phyloP scores from a whole-genome alignment of 1,140 invertebrate genomes.

The Drosophila ogumai region DNA sequence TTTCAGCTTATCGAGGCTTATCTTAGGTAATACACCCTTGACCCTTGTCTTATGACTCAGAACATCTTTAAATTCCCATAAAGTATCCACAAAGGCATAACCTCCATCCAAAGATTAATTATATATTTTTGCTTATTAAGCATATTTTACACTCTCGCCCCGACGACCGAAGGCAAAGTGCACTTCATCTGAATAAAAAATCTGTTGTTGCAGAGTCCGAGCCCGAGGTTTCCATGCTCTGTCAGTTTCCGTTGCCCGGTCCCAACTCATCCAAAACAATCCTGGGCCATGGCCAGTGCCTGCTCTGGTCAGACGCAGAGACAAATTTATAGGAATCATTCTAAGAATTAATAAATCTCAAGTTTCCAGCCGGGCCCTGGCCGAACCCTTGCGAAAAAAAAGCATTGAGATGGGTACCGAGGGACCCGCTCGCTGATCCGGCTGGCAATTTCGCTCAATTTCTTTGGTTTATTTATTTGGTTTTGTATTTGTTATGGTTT shows the following conservation, averaged over 20 bases:
- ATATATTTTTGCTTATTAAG: conserved; percentile 18
- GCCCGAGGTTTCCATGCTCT: conserved; percentile 41
- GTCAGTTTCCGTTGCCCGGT: conserved; percentile 29
- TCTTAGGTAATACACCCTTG: too few species aligned
- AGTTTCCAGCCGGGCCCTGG: conserved; percentile 55
- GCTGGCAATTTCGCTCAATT: conserved; percentile 72
- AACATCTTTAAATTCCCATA: background rate
- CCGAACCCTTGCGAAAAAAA: conserved; percentile 33
- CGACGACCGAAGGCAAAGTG: background rate
- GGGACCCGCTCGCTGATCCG: conserved; percentile 50
- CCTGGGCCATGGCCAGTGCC: background rate
- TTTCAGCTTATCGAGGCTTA: background rate
- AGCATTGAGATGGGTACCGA: conserved; percentile 72
- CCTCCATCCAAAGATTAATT: conserved; percentile 13
- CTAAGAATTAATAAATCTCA: conserved; percentile 81
- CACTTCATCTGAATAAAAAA: conserved; percentile 37
- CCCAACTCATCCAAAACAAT: conserved; percentile 11
- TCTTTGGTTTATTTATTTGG: conserved; percentile 44
- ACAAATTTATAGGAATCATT: conserved; percentile 68
- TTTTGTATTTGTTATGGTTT: conserved; percentile 37
- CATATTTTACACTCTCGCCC: conserved; percentile 7
- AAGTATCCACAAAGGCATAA: background rate
- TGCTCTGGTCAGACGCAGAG: conserved; percentile 32
- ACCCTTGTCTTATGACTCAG: too few species aligned
- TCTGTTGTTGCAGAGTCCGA: conserved; percentile 15